Base-by-base conservation (phyloP, 2,888 invertebrate genomes). In the Bugula neritina region DNA sequence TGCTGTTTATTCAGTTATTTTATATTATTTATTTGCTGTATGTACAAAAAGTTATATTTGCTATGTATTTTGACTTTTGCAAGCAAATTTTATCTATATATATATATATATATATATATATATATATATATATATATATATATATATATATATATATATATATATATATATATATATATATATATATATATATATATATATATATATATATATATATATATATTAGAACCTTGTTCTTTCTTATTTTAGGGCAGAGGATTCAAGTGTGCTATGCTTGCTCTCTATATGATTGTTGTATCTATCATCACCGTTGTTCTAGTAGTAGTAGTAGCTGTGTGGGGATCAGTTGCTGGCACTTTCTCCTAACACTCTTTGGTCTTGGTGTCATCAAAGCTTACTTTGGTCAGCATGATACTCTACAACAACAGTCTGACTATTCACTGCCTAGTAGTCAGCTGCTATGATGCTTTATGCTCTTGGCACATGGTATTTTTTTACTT, bases 231-330 rank as follows among this genome's bases (percentile, higher is more conserved):
- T 13, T 52, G 52, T 13, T 21, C 10, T 52, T 43, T 34, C 29
- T 71, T 72, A 70, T 71, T 10, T 71, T 88, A 94, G 93, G 91
- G 90, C 76, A 91, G 91, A 80, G 87, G 88, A 72, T 89, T 92
- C 84, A 87, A 93, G 77, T 91, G 91, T 80, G 87, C 90, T 72
- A 85, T 93, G 71, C 87, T 95, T 58, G 90, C 88, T n/a, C 82
- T 94, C 54, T 94, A 94, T 83, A 88, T 90, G 54, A 85, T 92
- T 0, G 87, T 91, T 69, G 87, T 92, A 72, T 80, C 89, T 23
- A 85, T 89, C 27, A 88, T 94, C 77, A 88, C 90, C 0, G 86
- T 90, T 17, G 90, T 89, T 5, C 87, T 94, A 79, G 89, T 94
- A 72, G 75, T 81, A 63, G 74, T 78, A 34, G 23, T 70, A 5